A percentile compares a stretch with the other conserved stretches of the same genome.
Conservation (phyloP, 2,797 vertebrate genomes). For the Cyprinella venusta region DNA sequence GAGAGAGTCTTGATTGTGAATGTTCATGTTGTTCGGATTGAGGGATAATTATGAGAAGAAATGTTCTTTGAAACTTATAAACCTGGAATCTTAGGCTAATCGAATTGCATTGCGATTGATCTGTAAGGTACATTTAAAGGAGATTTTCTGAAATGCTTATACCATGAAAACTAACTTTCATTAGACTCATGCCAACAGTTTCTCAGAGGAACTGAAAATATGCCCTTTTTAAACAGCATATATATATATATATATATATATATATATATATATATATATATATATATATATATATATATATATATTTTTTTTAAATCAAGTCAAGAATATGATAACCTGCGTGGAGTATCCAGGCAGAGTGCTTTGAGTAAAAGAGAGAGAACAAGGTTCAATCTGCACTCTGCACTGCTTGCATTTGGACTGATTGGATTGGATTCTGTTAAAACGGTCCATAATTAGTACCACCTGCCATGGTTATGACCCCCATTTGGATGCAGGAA, state of each 20-base stretch:
- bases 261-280: no score
- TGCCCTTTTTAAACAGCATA: neutral
- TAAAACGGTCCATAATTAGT: slow-evolving; percentile 55
- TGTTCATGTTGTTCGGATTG: neutral
- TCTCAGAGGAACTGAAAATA: neutral
- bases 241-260: no score
- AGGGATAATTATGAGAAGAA: neutral
- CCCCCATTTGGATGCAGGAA: slow-evolving; percentile 50
- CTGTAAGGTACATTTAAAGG: neutral
- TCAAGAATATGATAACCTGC: neutral
- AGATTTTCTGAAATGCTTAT: neutral
- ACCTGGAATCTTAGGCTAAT: slow-evolving; percentile 1
- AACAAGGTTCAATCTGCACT: slow-evolving; percentile 37
- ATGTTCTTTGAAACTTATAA: neutral
- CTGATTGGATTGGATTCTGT: slow-evolving; percentile 55
- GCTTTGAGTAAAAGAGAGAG: neutral
- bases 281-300: no score
- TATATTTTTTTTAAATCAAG: neutral
- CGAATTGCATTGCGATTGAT: neutral
- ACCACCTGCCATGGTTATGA: slow-evolving; percentile 65
- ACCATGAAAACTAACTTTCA: neutral
- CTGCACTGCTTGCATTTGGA: slow-evolving; percentile 55
- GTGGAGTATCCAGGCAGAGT: slow-evolving; percentile 24
- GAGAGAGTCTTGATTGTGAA: neutral
- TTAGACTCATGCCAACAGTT: neutral